Base-by-base conservation (phyloP, 92 coral and sea anemone species). In the Zoanthus solanderi region DNA sequence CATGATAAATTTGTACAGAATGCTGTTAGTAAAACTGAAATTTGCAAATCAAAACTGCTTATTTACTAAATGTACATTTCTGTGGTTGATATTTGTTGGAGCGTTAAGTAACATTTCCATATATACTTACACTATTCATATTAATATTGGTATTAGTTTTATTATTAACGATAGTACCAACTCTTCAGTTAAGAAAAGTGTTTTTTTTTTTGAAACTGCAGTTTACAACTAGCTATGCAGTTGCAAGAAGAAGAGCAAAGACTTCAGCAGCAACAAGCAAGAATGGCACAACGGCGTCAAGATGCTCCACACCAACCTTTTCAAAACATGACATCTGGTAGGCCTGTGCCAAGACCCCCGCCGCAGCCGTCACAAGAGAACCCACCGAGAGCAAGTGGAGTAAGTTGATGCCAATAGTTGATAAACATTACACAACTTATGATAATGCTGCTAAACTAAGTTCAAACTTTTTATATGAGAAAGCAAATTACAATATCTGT, bases 221-320 rank as follows among this genome's bases (percentile, higher is more conserved):
- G 99, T 80, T 86, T 93, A 29, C 99, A 96, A 84, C 86, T 92
- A 30, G 99, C 99, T 4, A 88, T 93, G 87, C 99, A 92, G 85
- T 90, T 96, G 30, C 99, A 96, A 82, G 92, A 96, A 66, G 99
- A 96, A 79, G 99, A 96, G 72, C 83, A 87, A 69, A 78, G 87
- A 46, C 89, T 83, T 54, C 90, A 89, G 53, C 84, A 80, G 42
- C 94, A 84, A 4, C 90, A 82, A 56, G 76, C 88, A 47, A 83
- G 92, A 53, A 68, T 71, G 50, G 75, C 28, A 50, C 91, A 85
- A 42, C 98, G 90, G 57, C 93, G 89, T 32, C 96, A 95, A 23
- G 91, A 56, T 84, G 92, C 76, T 34, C 89, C 80, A 65, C 94
- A 87, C 23, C 87, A 73, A 74, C 77, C 54, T 32, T 83, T 74